Percentiles rank a stretch among this genome's conserved stretches.
Evolutionary conservation across 2,113 vertebrate species (phyloP).

Genomic region (Chloropsis cyanopogon): DNA sequence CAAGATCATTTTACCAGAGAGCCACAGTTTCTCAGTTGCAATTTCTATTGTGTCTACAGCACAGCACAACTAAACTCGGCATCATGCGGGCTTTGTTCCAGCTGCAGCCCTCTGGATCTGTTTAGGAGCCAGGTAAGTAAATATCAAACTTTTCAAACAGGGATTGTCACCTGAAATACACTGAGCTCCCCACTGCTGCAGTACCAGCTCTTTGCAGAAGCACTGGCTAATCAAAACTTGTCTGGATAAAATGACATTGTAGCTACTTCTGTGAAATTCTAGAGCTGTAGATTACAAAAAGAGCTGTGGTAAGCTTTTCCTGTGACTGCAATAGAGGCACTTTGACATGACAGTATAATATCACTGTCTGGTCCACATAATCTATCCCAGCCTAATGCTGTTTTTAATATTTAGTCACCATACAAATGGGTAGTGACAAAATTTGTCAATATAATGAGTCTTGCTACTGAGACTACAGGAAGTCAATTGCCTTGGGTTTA

Average conservation of each 20-base stretch:
- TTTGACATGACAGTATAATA: background rate
- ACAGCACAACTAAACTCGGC: background rate
- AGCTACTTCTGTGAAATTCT: background rate
- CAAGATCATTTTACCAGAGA: background rate
- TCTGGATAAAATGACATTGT: background rate
- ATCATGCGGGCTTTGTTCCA: background rate
- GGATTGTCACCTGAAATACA: background rate
- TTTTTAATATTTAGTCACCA: background rate
- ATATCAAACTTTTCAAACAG: background rate
- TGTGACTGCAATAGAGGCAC: background rate
- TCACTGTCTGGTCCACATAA: background rate
- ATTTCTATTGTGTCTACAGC: background rate
- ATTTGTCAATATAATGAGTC: background rate
- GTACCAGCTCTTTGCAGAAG: background rate
- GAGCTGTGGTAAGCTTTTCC: background rate
- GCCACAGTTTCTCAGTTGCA: background rate
- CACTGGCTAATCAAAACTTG: background rate
- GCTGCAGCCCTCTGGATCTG: background rate
- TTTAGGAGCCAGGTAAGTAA: background rate
- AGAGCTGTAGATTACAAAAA: background rate
- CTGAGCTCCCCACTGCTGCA: background rate
- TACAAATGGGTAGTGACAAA: background rate
- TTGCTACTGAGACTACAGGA: background rate
- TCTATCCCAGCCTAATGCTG: background rate
- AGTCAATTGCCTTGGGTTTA: background rate